Percentiles rank a stretch among this genome's conserved stretches.
These are phyloP conservation scores for Chromoteleia sp. DNA, from an alignment of 2,888 invertebrate genomes.

Conservation along the genomic window DNA sequence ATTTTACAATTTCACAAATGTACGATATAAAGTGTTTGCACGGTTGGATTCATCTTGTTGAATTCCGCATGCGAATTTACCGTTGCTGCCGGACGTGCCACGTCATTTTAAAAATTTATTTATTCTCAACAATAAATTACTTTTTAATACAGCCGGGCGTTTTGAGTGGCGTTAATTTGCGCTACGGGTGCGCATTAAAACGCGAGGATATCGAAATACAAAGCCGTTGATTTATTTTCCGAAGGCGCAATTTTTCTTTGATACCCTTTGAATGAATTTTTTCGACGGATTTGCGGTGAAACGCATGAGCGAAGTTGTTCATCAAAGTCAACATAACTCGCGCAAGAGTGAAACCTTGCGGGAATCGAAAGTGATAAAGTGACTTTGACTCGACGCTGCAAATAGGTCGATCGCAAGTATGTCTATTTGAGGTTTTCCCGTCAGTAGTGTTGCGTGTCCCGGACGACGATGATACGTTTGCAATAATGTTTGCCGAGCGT, in stretches of 20 bases:
- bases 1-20: conserved; percentile 71
- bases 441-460: too few species aligned
- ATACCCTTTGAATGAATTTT: conserved; percentile 30
- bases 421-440: conserved; percentile 26
- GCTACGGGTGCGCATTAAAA: not conserved
- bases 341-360: conserved; percentile 59
- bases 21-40: conserved; percentile 74
- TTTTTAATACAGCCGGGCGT: not conserved
- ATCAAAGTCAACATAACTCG: conserved; percentile 64
- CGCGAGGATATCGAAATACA: too few species aligned
- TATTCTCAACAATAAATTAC: conserved; percentile 11
- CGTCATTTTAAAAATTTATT: conserved; percentile 21
- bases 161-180: not conserved
- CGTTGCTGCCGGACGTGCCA: conserved; percentile 50
- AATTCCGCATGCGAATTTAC: conserved; percentile 75
- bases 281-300: conserved; percentile 36
- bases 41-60: conserved; percentile 76
- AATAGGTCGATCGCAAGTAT: conserved; percentile 50
- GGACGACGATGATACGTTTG: conserved; percentile 23
- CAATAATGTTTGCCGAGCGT: conserved; percentile 7
- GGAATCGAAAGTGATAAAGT: conserved; percentile 69
- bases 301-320: conserved; percentile 42
- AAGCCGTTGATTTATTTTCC: conserved; percentile 9
- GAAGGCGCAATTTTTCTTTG: conserved; percentile 21
- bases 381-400: conserved; percentile 58